These are phyloP conservation scores for Mellivora capensis DNA, from an alignment of 2,113 vertebrate species.

Conservation along the genomic window DNA sequence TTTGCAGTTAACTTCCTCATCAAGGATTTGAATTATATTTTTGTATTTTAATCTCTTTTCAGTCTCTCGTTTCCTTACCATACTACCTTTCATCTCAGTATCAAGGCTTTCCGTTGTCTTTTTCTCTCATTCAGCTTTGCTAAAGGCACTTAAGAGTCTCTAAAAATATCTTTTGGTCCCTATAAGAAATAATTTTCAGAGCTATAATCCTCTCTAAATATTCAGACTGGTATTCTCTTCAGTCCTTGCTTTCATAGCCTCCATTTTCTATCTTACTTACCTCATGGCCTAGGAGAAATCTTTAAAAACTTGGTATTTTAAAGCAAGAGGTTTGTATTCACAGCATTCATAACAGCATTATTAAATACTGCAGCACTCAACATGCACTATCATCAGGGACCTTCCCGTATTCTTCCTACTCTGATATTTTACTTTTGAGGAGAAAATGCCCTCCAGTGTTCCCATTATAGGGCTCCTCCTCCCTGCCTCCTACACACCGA, in stretches of 20 bases:
- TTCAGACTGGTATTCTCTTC: not conserved
- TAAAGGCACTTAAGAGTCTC: not conserved
- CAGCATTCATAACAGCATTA: not conserved
- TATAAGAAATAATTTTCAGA: not conserved
- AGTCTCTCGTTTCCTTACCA: not conserved
- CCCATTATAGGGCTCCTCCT: rapidly evolving
- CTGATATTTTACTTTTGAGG: too few relatives aligned
- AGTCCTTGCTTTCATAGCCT: not conserved
- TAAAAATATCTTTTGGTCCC: not conserved
- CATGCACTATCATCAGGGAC: not conserved
- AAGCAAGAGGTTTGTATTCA: not conserved
- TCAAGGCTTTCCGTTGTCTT: not conserved
- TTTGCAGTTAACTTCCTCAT: not conserved
- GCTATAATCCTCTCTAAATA: not conserved
- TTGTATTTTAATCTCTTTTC: not conserved
- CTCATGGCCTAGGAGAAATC: not conserved
- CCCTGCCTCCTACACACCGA: rapidly evolving
- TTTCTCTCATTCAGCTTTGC: not conserved
- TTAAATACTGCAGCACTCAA: not conserved
- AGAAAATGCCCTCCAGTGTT: not conserved
- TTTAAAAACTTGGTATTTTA: not conserved
- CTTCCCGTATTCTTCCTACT: not conserved
- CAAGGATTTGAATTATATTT: not conserved
- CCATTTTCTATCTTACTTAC: not conserved
- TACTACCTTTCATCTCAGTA: not conserved